phyloP scores from a whole-genome alignment of 2,113 vertebrate genomes.

The Vulpes lagopus region DNA sequence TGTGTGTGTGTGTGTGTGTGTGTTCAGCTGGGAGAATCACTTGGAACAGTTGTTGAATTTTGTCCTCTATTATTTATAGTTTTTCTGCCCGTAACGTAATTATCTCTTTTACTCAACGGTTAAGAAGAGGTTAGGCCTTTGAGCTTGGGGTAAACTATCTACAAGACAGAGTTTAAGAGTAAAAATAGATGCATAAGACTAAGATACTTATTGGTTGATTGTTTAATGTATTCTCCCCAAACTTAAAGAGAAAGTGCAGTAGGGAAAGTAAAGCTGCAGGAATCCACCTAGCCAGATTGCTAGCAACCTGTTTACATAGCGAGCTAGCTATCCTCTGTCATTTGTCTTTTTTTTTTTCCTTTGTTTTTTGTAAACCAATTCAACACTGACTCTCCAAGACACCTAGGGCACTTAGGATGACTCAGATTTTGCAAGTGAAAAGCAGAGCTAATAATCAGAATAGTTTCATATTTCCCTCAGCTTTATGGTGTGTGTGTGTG shows the following conservation, averaged over 20 bases:
- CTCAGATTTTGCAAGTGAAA: conserved; percentile 9
- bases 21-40: background rate
- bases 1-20: background rate
- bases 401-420: background rate
- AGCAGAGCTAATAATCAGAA: conserved; percentile 14
- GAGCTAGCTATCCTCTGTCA: background rate
- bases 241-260: background rate
- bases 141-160: background rate
- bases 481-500: background rate
- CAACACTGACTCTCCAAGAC: background rate
- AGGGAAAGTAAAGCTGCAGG: background rate
- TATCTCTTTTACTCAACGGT: background rate
- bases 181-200: background rate
- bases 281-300: background rate
- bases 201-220: background rate
- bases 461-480: background rate
- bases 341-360: background rate
- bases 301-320: background rate
- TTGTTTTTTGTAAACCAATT: background rate
- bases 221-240: background rate
- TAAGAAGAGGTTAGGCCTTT: background rate
- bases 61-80: background rate
- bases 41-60: background rate
- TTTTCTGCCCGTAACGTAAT: background rate
- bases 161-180: background rate